A percentile compares a stretch with the other conserved stretches of the same genome.
Conservation (phyloP, 1,140 invertebrate species). For the Orchestia grillus region DNA sequence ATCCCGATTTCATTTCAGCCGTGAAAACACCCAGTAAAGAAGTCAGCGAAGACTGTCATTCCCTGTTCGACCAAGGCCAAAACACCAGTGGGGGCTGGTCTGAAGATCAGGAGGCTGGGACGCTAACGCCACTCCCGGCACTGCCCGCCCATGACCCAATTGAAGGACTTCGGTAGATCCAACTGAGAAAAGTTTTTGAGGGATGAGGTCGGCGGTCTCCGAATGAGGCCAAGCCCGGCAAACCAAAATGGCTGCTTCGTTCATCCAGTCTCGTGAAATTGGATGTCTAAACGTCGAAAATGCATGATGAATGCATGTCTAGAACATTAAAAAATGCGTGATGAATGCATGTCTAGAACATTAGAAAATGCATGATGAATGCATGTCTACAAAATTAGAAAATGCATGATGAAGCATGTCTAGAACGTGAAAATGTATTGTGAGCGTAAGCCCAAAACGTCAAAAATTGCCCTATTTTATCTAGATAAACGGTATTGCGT, state of each 20-base stretch:
- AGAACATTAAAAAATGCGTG: too few species aligned
- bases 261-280: background rate
- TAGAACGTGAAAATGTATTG: too few species aligned
- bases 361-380: too few species aligned
- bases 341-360: too few species aligned
- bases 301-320: too few species aligned
- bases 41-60: background rate
- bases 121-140: background rate
- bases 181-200: background rate
- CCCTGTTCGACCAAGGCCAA: background rate
- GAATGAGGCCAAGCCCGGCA: background rate
- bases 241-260: background rate
- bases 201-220: background rate
- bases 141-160: background rate
- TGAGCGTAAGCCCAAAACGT: too few species aligned
- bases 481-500: too few species aligned
- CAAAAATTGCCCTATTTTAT: too few species aligned
- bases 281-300: too few species aligned
- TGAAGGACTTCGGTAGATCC: background rate
- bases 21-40: background rate
- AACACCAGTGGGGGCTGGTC: background rate
- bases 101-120: background rate
- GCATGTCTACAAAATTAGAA: too few species aligned
- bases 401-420: too few species aligned
- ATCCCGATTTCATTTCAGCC: background rate